These are phyloP conservation scores for Pachyramphus minor DNA, from an alignment of 2,113 vertebrate species.

Conservation along the genomic window DNA sequence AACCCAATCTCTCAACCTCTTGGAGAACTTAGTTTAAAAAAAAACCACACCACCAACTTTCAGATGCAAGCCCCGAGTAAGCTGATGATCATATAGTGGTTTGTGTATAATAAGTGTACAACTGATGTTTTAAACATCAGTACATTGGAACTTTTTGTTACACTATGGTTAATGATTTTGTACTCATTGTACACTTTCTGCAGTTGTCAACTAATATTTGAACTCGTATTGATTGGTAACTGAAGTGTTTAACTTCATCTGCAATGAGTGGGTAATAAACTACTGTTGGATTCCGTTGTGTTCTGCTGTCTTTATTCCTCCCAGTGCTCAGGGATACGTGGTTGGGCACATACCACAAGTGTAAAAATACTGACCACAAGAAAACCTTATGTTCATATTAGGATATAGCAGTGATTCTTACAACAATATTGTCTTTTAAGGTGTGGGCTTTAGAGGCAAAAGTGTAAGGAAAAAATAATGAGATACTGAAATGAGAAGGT, in stretches of 20 bases:
- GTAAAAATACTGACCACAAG: not conserved
- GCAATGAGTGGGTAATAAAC: conserved; percentile 53
- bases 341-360: not conserved
- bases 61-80: not conserved
- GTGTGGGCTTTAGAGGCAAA: not conserved
- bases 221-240: not conserved
- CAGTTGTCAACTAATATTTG: conserved; percentile 42
- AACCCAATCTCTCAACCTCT: not conserved
- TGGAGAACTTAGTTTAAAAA: not conserved
- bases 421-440: not conserved
- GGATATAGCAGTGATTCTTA: not conserved
- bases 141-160: not conserved
- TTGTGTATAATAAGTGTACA: conserved; percentile 6
- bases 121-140: not conserved
- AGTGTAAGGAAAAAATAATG: not conserved
- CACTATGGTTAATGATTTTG: not conserved
- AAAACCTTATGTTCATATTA: not conserved
- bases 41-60: not conserved
- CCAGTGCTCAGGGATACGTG: not conserved
- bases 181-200: conserved; percentile 19
- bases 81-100: not conserved
- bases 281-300: conserved; percentile 11
- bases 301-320: not conserved
- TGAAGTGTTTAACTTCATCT: conserved; percentile 41
- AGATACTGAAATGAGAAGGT: not conserved